Percentiles rank a stretch among this genome's conserved stretches.
Conservation (phyloP, 2,797 vertebrate genomes). For the Acipenser transmontanus region DNA sequence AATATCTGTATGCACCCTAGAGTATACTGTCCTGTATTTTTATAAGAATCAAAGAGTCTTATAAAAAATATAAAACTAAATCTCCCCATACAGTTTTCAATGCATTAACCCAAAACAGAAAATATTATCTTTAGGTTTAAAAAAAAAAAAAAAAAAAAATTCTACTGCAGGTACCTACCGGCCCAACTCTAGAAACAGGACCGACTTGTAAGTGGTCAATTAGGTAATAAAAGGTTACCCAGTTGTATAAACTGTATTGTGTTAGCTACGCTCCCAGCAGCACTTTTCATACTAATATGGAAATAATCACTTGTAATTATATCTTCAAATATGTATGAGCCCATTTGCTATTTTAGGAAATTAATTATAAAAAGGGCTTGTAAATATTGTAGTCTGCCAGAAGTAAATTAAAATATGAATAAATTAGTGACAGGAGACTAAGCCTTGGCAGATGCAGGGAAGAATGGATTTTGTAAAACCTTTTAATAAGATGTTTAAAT, state of each 20-base stretch:
- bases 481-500: constrained; percentile 15
- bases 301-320: constrained; percentile 44
- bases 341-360: constrained; percentile 32
- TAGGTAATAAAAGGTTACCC: too few species aligned
- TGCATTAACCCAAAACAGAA: too few species aligned
- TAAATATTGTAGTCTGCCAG: constrained; percentile 21
- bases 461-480: constrained; percentile 11
- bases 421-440: constrained; percentile 13
- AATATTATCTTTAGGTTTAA: too few species aligned
- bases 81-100: too few species aligned
- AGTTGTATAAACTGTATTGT: background rate
- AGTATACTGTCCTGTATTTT: too few species aligned
- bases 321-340: constrained; percentile 48
- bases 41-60: too few species aligned
- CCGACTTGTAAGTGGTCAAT: too few species aligned
- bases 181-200: too few species aligned
- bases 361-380: constrained; percentile 20
- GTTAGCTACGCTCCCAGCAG: constrained; percentile 21
- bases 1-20: too few species aligned
- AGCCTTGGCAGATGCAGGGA: constrained; percentile 1
- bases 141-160: too few species aligned
- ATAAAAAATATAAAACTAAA: too few species aligned
- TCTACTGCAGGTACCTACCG: too few species aligned
- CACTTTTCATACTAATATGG: constrained; percentile 32
- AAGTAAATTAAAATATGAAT: constrained; percentile 11